Conservation (phyloP, 2,113 vertebrate genomes). For the Notarius lentiginosus region DNA sequence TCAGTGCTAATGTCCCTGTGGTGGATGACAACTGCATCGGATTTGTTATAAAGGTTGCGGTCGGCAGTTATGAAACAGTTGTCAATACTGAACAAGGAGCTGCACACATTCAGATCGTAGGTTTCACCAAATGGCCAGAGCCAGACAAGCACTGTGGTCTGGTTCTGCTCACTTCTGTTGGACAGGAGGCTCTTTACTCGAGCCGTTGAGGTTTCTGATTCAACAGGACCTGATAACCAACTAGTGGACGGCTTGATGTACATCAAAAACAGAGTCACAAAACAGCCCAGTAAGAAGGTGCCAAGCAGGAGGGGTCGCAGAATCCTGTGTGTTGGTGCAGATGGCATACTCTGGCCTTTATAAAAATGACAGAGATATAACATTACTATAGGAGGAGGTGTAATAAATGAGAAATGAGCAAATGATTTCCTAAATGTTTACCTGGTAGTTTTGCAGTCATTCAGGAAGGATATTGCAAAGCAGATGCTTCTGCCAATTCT, state of each 20-base stretch:
- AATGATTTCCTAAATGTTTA: slow-evolving; percentile 48
- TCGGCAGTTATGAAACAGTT: slow-evolving; percentile 91
- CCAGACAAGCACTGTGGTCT: slow-evolving; percentile 91
- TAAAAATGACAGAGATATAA: slow-evolving; percentile 5
- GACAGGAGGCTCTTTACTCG: slow-evolving; percentile 89
- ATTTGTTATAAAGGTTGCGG: slow-evolving; percentile 86
- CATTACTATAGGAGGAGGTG: neutral
- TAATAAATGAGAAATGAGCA: neutral
- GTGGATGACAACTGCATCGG: slow-evolving; percentile 91
- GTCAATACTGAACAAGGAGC: slow-evolving; percentile 87
- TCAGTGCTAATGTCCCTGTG: slow-evolving; percentile 91
- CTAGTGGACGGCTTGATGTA: slow-evolving; percentile 93
- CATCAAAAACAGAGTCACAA: slow-evolving; percentile 92
- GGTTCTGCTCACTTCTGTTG: slow-evolving; percentile 82
- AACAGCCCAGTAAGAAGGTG: slow-evolving; percentile 88
- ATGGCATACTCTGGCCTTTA: slow-evolving; percentile 93
- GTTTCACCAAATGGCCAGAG: slow-evolving; percentile 96
- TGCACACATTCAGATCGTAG: slow-evolving; percentile 86
- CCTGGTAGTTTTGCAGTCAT: slow-evolving; percentile 70
- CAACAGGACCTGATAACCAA: slow-evolving; percentile 88
- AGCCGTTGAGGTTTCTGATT: slow-evolving; percentile 85
- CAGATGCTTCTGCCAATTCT: slow-evolving; percentile 49
- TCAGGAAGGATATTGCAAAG: slow-evolving; percentile 56
- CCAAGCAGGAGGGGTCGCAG: slow-evolving; percentile 89
- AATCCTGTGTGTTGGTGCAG: slow-evolving; percentile 89